Conservation (phyloP, 2,888 invertebrate genomes). For the Cheilosia urbana region DNA sequence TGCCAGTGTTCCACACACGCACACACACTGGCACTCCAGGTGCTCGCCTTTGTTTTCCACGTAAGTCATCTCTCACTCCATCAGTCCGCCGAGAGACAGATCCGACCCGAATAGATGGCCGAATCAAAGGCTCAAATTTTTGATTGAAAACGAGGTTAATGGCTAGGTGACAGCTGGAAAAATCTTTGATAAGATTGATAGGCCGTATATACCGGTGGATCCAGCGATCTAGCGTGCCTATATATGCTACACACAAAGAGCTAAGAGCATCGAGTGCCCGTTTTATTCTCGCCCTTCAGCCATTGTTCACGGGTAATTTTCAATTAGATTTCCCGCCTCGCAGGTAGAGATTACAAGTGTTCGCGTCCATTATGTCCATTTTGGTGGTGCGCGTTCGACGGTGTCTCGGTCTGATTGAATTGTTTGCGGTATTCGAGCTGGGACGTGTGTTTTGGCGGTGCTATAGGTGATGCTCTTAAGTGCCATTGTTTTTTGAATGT, state of each 20-base stretch:
- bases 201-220: constrained; percentile 29
- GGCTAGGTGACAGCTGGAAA: constrained; percentile 72
- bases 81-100: constrained; percentile 37
- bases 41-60: constrained; percentile 68
- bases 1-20: constrained; percentile 37
- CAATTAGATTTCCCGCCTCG: constrained; percentile 64
- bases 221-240: too few relatives aligned
- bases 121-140: constrained; percentile 46
- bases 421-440: constrained; percentile 58
- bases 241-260: constrained; percentile 5
- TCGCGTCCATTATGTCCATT: constrained; percentile 10
- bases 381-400: constrained; percentile 56
- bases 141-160: constrained; percentile 74
- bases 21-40: constrained; percentile 58
- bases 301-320: constrained; percentile 73
- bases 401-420: constrained; percentile 63
- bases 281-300: constrained; percentile 30
- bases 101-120: constrained; percentile 33
- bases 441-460: constrained; percentile 57
- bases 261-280: constrained; percentile 35
- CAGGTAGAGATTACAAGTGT: constrained; percentile 75
- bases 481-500: constrained; percentile 50
- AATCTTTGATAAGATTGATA: constrained; percentile 75
- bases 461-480: constrained; percentile 61
- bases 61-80: constrained; percentile 42